Conservation (phyloP, 2,113 vertebrate species). For the Ceratotherium simum region DNA sequence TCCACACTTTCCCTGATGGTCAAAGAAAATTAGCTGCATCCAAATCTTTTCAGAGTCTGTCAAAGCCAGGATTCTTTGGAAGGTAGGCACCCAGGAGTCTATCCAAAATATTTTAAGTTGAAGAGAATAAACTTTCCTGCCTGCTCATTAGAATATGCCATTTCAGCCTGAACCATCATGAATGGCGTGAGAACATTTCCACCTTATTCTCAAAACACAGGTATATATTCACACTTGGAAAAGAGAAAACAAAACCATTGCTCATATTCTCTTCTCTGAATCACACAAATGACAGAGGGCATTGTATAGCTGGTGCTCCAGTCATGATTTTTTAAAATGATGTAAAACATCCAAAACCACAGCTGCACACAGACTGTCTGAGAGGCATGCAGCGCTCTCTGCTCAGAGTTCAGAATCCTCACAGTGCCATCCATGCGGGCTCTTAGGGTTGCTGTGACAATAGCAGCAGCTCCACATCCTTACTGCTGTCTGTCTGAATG, state of each 20-base stretch:
- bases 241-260: background rate
- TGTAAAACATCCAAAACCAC: background rate
- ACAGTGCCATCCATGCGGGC: rapidly evolving
- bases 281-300: background rate
- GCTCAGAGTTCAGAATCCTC: background rate
- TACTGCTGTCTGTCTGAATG: slow-evolving; percentile 10
- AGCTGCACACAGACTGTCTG: background rate
- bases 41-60: background rate
- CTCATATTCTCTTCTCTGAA: slow-evolving; percentile 4
- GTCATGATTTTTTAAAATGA: slow-evolving; percentile 10
- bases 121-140: slow-evolving; percentile 34
- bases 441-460: background rate
- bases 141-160: background rate
- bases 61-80: slow-evolving; percentile 28
- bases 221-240: background rate
- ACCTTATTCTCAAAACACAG: slow-evolving; percentile 38
- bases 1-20: background rate
- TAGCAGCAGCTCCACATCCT: background rate
- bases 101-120: slow-evolving; percentile 54
- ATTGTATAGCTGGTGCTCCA: background rate
- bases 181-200: background rate
- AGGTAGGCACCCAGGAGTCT: background rate
- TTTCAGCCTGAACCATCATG: background rate
- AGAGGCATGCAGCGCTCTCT: background rate
- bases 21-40: background rate